Conservation (phyloP, 1,140 invertebrate genomes). For the Caenorhabditis tropicalis region DNA sequence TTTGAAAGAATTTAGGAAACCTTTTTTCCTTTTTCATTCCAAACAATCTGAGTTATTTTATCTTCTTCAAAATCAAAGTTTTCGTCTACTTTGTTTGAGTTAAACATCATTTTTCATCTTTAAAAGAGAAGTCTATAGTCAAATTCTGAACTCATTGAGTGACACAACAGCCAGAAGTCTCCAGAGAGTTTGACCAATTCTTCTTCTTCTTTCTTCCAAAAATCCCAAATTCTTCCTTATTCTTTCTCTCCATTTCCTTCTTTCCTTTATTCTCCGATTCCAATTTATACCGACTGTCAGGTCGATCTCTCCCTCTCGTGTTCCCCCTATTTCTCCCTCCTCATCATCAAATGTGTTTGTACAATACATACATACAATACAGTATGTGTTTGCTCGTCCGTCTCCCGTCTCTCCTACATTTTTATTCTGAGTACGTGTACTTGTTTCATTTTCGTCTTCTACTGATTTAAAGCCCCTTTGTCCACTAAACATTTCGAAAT, state of each 20-base stretch:
- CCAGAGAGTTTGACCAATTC: neutral
- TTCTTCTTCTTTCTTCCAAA: neutral
- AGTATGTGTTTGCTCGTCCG: constrained; percentile 41
- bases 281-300: constrained; percentile 34
- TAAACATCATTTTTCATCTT: neutral
- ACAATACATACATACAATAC: constrained; percentile 44
- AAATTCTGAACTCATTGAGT: constrained; percentile 11
- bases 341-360: constrained; percentile 44
- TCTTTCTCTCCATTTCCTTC: neutral
- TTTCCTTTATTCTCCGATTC: constrained; percentile 11
- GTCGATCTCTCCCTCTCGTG: constrained; percentile 17
- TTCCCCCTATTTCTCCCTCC: constrained; percentile 14
- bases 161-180: neutral
- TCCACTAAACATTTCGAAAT: neutral
- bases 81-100: no score
- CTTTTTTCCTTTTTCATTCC: neutral
- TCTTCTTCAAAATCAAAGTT: neutral
- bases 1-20: no score
- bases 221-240: constrained; percentile 5
- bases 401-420: neutral
- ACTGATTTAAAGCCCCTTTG: neutral
- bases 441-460: constrained; percentile 36
- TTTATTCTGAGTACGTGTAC: constrained; percentile 27
- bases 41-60: no score
- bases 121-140: neutral